Evolutionary conservation across 2,888 invertebrate genomes (phyloP).

Genomic region (Patella caerulea): DNA sequence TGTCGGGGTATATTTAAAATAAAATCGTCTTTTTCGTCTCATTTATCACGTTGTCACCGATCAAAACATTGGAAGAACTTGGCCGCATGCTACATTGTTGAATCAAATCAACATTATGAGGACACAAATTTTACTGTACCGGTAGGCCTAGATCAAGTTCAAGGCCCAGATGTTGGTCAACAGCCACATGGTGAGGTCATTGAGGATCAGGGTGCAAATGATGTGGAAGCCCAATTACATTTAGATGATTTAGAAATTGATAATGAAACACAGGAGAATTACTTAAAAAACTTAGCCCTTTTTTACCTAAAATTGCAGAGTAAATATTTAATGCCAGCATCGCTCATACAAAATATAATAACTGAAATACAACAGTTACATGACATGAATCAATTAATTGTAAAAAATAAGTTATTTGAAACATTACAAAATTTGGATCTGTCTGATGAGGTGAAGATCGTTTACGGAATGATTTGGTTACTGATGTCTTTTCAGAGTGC

Average conservation of each 20-base stretch:
- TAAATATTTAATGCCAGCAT: conserved; percentile 16
- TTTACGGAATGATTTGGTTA: conserved; percentile 4
- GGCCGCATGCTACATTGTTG: neutral
- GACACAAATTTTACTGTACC: neutral
- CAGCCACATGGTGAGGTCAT: too few species aligned
- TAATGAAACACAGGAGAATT: neutral
- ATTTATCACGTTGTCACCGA: neutral
- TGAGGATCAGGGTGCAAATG: too few species aligned
- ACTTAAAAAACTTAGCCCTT: neutral
- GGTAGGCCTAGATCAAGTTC: neutral
- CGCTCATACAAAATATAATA: conserved; percentile 5
- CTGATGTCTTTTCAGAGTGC: conserved; percentile 23
- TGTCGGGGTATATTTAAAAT: neutral
- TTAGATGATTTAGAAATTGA: neutral
- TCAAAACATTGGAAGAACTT: neutral
- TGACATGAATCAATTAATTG: conserved; percentile 9
- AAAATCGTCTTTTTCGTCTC: neutral
- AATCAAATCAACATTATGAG: neutral
- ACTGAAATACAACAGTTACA: conserved; percentile 12
- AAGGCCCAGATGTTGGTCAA: neutral
- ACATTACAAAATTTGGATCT: conserved; percentile 6
- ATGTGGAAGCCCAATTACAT: neutral
- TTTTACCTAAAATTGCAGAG: conserved; percentile 10
- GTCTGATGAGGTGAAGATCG: neutral
- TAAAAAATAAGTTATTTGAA: neutral